Percentiles rank a stretch among this genome's conserved stretches.
phyloP scores from a whole-genome alignment of 2,113 vertebrate genomes.

The Crotalus horridus region DNA sequence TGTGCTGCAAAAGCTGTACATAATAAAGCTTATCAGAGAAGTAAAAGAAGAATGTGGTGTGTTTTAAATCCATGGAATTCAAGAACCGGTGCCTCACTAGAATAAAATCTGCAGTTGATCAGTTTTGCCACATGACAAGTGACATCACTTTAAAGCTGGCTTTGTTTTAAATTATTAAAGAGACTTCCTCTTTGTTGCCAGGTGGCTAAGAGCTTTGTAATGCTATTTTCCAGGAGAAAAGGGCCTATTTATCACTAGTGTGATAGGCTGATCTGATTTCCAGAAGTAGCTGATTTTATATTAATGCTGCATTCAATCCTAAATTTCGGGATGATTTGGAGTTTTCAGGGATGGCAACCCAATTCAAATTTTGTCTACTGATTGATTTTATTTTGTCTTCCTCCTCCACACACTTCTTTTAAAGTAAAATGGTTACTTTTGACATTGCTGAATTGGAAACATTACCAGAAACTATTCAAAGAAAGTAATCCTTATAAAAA shows the following conservation, averaged over 20 bases:
- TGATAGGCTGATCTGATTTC: neutral
- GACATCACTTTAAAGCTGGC: neutral
- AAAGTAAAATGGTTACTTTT: neutral
- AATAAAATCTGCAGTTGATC: slow-evolving; percentile 12
- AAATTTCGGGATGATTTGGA: neutral
- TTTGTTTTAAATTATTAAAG: neutral
- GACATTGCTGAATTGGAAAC: neutral
- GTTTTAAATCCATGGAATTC: slow-evolving; percentile 24
- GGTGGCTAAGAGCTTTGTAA: neutral
- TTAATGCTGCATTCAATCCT: neutral
- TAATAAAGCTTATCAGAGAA: slow-evolving; percentile 30
- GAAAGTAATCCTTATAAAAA: neutral
- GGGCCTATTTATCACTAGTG: too few species aligned
- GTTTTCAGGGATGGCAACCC: neutral
- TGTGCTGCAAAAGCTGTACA: neutral
- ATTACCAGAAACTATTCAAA: neutral
- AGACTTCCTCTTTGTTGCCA: neutral
- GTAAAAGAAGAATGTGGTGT: neutral
- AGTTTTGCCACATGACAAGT: neutral
- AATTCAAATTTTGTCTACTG: neutral
- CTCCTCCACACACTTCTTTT: neutral
- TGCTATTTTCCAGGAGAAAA: neutral
- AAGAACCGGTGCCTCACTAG: neutral
- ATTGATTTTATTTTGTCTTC: slow-evolving; percentile 20
- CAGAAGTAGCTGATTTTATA: neutral